phyloP scores from a whole-genome alignment of 2,888 invertebrate species.

The Apamea crenata region DNA sequence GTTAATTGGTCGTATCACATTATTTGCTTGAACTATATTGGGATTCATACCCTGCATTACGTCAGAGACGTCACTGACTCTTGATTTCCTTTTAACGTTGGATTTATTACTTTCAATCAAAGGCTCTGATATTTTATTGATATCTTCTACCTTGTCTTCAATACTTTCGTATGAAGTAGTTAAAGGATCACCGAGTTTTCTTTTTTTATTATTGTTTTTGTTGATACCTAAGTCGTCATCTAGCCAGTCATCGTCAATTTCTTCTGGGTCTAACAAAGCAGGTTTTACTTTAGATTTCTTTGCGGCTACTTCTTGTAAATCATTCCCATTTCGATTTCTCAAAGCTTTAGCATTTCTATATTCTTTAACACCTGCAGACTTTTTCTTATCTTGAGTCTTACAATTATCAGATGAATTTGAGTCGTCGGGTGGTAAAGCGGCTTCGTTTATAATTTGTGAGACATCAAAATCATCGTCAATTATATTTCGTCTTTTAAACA shows the following conservation, averaged over 20 bases:
- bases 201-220: conserved; percentile 82
- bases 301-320: conserved; percentile 76
- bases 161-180: conserved; percentile 80
- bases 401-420: conserved; percentile 80
- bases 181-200: conserved; percentile 85
- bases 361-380: conserved; percentile 87
- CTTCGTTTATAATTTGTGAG: conserved; percentile 79
- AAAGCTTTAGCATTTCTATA: conserved; percentile 92
- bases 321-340: conserved; percentile 89
- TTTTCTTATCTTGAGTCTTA: conserved; percentile 68
- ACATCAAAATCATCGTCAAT: conserved; percentile 81
- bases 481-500: conserved; percentile 84
- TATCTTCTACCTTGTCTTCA: conserved; percentile 81
- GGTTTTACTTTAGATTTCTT: conserved; percentile 86
- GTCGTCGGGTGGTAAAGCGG: conserved; percentile 85
- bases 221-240: conserved; percentile 93
- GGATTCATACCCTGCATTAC: conserved; percentile 83
- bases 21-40: conserved; percentile 83
- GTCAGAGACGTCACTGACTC: conserved; percentile 78
- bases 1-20: conserved; percentile 86
- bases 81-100: conserved; percentile 75
- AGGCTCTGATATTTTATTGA: conserved; percentile 84
- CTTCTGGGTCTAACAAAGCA: conserved; percentile 92
- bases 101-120: conserved; percentile 85
- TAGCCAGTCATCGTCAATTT: conserved; percentile 95